Percentiles rank a stretch among this genome's conserved stretches.
Conservation (phyloP, 2,797 vertebrate species). For the Melopsittacus undulatus region DNA sequence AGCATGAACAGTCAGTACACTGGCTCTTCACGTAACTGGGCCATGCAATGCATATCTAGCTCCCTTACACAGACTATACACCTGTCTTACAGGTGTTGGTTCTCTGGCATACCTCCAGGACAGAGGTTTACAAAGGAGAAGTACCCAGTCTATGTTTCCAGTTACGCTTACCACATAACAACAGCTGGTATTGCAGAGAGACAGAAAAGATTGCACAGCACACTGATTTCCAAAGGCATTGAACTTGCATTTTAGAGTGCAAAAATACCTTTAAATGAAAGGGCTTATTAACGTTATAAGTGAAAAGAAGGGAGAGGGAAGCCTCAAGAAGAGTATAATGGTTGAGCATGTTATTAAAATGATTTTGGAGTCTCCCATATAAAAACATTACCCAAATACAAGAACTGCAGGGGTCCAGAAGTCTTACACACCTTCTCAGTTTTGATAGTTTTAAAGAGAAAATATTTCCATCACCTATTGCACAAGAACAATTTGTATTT, state of each 20-base stretch:
- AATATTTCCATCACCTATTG: neutral
- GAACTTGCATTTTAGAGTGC: conserved; percentile 43
- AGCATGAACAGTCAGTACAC: conserved; percentile 27
- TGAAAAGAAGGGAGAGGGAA: conserved; percentile 37
- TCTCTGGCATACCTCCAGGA: conserved; percentile 18
- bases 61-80: conserved; percentile 54
- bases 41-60: neutral
- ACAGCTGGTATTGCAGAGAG: conserved; percentile 19
- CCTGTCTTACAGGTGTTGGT: conserved; percentile 63
- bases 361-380: neutral
- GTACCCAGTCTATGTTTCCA: neutral
- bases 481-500: neutral
- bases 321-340: neutral
- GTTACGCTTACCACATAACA: neutral
- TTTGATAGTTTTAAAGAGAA: neutral
- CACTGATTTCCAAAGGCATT: conserved; percentile 32
- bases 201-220: conserved; percentile 44
- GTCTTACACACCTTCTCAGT: neutral
- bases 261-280: conserved; percentile 64
- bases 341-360: neutral
- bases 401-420: neutral
- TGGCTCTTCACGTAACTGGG: conserved; percentile 18
- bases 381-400: neutral
- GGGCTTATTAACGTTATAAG: conserved; percentile 19
- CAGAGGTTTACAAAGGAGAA: neutral